Conservation (phyloP, 2,113 vertebrate genomes). For the Tupaia tana region DNA sequence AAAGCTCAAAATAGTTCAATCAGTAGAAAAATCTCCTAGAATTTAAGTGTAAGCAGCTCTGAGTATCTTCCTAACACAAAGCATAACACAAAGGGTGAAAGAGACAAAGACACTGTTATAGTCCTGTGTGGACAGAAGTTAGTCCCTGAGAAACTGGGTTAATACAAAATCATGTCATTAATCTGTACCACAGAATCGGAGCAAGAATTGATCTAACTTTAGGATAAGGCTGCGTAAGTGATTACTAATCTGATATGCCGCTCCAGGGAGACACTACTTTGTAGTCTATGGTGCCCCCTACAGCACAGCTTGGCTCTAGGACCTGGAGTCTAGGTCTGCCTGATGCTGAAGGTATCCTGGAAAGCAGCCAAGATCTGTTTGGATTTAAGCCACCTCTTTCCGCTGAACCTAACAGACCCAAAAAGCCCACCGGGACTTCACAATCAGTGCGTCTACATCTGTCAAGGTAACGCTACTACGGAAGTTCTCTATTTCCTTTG, state of each 20-base stretch:
- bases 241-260: too few species aligned
- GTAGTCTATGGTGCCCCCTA: neutral
- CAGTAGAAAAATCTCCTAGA: neutral
- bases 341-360: neutral
- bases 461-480: neutral
- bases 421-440: neutral
- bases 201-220: neutral
- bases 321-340: neutral
- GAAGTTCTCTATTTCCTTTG: conserved; percentile 18
- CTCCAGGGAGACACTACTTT: neutral
- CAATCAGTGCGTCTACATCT: neutral
- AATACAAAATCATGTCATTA: neutral
- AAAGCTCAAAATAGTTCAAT: neutral
- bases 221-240: neutral
- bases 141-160: neutral
- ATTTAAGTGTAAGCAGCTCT: neutral
- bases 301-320: neutral
- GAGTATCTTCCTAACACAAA: neutral
- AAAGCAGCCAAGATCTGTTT: neutral
- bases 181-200: neutral
- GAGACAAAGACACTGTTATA: neutral
- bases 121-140: neutral
- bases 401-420: neutral
- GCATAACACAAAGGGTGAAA: neutral
- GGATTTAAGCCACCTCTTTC: neutral